A percentile compares a stretch with the other conserved stretches of the same genome.
phyloP scores from a whole-genome alignment of 2,113 vertebrate genomes.

The Apteryx owenii region DNA sequence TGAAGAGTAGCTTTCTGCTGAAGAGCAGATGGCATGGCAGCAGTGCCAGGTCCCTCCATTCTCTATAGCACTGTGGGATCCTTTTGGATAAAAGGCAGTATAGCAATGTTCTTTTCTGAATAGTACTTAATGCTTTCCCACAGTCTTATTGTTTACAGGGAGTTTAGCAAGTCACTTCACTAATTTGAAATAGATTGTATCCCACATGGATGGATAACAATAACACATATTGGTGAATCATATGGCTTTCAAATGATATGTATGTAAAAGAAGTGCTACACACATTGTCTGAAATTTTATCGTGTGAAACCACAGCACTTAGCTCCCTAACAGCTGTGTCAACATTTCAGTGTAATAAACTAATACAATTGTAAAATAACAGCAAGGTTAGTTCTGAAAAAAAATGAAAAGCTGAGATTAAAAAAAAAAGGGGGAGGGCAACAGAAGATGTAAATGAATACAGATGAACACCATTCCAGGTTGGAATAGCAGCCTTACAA shows the following conservation, averaged over 20 bases:
- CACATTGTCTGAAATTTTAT: constrained; percentile 71
- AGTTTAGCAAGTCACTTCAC: constrained; percentile 67
- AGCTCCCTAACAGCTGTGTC: constrained; percentile 73
- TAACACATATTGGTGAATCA: constrained; percentile 73
- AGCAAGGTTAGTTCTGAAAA: constrained; percentile 58
- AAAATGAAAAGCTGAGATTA: constrained; percentile 9
- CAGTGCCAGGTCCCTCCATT: constrained; percentile 54
- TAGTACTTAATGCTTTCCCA: constrained; percentile 72
- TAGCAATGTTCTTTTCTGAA: constrained; percentile 68
- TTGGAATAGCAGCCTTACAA: neutral
- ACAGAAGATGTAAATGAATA: neutral
- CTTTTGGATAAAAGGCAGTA: constrained; percentile 59
- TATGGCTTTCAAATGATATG: constrained; percentile 70
- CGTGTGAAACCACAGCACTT: constrained; percentile 75
- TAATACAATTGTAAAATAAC: constrained; percentile 48
- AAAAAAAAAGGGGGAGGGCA: neutral
- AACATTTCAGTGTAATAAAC: constrained; percentile 66
- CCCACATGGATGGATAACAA: constrained; percentile 72
- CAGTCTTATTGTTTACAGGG: constrained; percentile 73
- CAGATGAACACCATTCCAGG: neutral
- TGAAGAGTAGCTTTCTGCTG: constrained; percentile 13
- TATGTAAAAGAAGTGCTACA: constrained; percentile 69
- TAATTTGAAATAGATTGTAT: constrained; percentile 72
- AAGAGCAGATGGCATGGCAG: neutral
- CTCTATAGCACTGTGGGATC: constrained; percentile 64